Evolutionary conservation across 2,113 vertebrate species (phyloP).

Genomic region (Odobenus rosmarus): DNA sequence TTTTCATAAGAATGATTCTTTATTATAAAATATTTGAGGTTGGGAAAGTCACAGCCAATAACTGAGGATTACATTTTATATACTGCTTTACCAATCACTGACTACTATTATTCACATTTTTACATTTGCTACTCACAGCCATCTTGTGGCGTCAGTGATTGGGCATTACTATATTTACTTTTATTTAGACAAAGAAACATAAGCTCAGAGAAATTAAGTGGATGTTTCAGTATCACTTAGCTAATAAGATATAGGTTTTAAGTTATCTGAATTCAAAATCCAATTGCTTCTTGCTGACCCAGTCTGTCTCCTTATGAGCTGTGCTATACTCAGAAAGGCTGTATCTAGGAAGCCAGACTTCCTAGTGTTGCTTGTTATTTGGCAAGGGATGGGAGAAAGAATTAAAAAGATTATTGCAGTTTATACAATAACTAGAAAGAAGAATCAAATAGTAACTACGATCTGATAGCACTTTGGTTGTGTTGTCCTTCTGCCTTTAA

Average conservation of each 20-base stretch:
- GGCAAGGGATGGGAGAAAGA: neutral
- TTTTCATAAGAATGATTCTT: neutral
- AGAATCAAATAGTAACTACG: neutral
- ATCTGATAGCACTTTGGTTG: neutral
- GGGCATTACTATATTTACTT: neutral
- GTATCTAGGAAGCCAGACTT: neutral
- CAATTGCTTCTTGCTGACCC: neutral
- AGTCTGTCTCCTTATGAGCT: neutral
- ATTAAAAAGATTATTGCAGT: neutral
- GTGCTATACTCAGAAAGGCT: neutral
- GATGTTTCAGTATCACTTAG: neutral
- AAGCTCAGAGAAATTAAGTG: neutral
- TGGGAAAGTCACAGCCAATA: neutral
- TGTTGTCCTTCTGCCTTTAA: neutral
- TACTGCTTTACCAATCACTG: neutral
- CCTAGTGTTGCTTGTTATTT: neutral
- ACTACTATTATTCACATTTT: neutral
- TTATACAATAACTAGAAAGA: neutral
- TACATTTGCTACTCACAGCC: neutral
- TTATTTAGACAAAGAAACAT: neutral
- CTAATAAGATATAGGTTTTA: neutral
- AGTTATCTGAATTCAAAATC: neutral
- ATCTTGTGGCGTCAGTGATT: neutral
- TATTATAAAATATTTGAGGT: neutral
- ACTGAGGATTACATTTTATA: neutral